phyloP scores from a whole-genome alignment of 2,888 invertebrate species.

The Steinernema carpocapsae region DNA sequence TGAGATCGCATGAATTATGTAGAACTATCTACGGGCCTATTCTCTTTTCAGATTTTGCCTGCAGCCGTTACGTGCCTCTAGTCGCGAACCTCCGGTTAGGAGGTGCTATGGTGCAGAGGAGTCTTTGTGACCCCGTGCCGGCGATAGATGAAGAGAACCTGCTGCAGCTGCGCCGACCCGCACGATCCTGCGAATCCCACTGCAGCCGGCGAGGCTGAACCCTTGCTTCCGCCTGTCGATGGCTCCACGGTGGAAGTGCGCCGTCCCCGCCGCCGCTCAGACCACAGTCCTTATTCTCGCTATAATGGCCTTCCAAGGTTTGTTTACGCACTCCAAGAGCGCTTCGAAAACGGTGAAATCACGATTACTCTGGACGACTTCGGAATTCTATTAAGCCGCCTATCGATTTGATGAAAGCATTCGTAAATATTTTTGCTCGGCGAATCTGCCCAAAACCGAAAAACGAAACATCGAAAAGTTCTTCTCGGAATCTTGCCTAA shows the following conservation, averaged over 20 bases:
- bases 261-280: not conserved
- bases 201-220: not conserved
- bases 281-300: not conserved
- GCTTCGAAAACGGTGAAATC: not conserved
- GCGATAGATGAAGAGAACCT: not conserved
- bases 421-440: not conserved
- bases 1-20: no score
- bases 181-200: not conserved
- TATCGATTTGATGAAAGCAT: not conserved
- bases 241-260: not conserved
- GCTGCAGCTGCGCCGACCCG: not conserved
- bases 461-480: not conserved
- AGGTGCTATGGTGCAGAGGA: constrained; percentile 19
- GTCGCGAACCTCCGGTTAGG: not conserved
- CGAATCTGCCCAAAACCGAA: not conserved
- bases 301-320: constrained; percentile 7
- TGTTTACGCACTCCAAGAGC: not conserved
- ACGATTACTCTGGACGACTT: not conserved
- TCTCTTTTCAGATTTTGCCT: no score
- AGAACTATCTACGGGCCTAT: no score
- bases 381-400: not conserved
- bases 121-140: constrained; percentile 5
- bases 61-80: no score
- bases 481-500: not conserved
- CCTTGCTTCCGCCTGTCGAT: not conserved